Conservation (phyloP, 35 echinoderm and acorn worm species). For the Anneissia japonica region DNA sequence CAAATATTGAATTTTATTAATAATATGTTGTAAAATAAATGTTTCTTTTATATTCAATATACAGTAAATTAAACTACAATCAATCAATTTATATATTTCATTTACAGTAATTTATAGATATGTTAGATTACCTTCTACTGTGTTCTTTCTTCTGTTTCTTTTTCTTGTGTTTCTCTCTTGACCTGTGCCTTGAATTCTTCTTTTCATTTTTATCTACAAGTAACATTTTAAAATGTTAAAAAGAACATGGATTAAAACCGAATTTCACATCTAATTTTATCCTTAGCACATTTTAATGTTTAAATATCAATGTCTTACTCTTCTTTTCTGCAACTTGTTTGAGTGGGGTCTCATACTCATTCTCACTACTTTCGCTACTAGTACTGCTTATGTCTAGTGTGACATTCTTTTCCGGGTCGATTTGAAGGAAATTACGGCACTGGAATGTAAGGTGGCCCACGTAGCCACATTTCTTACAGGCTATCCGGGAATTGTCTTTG, state of each 20-base stretch:
- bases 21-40: too few relatives aligned
- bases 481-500: constrained; percentile 82
- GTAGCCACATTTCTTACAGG: constrained; percentile 91
- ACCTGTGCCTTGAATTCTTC: not conserved
- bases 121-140: not conserved
- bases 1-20: too few relatives aligned
- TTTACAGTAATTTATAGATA: too few relatives aligned
- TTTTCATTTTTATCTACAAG: not conserved
- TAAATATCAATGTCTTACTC: not conserved
- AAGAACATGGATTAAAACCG: too few relatives aligned
- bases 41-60: too few relatives aligned
- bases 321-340: constrained; percentile 40
- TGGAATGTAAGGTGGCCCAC: constrained; percentile 92
- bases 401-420: constrained; percentile 73
- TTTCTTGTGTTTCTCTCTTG: not conserved
- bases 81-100: too few relatives aligned
- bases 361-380: constrained; percentile 59
- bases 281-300: not conserved
- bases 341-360: constrained; percentile 45
- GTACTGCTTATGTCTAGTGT: constrained; percentile 93
- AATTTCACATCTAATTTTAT: not conserved
- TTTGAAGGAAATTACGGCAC: constrained; percentile 88
- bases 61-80: too few relatives aligned
- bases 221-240: too few relatives aligned
- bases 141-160: not conserved